Conservation (phyloP, 2,888 invertebrate species). For the Erebia palarica region DNA sequence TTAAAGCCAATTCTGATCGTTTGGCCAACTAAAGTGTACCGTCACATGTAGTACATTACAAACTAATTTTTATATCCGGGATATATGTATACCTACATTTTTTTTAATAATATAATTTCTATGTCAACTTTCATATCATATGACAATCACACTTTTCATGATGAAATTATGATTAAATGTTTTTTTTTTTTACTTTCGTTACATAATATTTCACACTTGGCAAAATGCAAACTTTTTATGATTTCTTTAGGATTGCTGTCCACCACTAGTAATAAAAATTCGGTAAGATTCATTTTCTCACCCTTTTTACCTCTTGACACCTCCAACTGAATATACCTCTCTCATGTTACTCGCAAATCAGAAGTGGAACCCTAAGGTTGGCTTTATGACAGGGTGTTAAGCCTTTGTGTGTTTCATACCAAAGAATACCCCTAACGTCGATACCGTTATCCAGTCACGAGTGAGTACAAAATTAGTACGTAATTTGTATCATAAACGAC, state of each 20-base stretch:
- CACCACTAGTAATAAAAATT: not conserved
- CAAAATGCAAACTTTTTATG: not conserved
- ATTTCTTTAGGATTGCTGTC: not conserved
- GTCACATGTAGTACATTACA: not conserved
- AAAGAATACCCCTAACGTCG: not conserved
- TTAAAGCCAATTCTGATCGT: constrained; percentile 14
- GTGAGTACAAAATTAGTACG: constrained; percentile 14
- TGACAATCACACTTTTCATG: constrained; percentile 7
- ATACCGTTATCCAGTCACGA: not conserved
- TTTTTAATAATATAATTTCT: constrained; percentile 2
- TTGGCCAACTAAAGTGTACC: not conserved
- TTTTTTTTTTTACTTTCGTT: not conserved
- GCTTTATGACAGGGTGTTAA: no score
- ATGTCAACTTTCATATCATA: constrained; percentile 6
- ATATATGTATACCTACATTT: constrained; percentile 9
- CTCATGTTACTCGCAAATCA: no score
- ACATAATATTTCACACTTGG: constrained; percentile 12
- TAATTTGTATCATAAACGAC: not conserved
- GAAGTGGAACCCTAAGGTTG: no score
- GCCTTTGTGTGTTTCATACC: no score
- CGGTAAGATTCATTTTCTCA: no score
- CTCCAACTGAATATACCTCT: no score
- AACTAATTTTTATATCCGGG: constrained; percentile 14
- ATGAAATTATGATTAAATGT: constrained; percentile 10
- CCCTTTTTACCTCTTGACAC: no score